Base-by-base conservation (phyloP, 2,888 invertebrate species). In the Pocota personata region DNA sequence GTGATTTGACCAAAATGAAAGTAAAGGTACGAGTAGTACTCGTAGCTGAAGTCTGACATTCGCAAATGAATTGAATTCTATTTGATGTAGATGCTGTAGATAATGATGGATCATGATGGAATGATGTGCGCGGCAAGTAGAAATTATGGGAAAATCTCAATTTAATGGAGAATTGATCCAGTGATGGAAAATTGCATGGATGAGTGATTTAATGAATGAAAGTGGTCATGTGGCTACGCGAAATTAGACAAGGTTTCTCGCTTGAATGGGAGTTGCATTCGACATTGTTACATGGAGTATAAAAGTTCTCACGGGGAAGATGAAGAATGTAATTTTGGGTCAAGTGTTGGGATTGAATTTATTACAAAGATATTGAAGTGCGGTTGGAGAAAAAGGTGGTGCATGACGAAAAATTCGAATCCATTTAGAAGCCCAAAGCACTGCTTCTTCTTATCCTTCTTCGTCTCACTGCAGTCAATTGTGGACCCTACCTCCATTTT, bases 191-290 rank as follows among this genome's bases (percentile, higher is more conserved):
- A 55, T 72, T 73, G 30, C 78, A 82, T 16, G 75, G 46, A 46
- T 35, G 48, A 40, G 3, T 43, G 46, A 16, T 57, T 72, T 30
- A 62, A 48, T 46, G 69, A 75, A 50, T 71, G 75, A 80, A 80
- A 75, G 69, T 80, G 80, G 75, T 80, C 40, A 66, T 73, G 69
- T 52, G 67, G 79, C 62, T 79, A 30, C 60, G 62, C 10, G 19
- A 37, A 55, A 69, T 83, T 84, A 64, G 79, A 75, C 79, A 84
- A 80, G 84, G 84, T 69, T 80, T 71, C 60, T 48, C 40, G 64
- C 73, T 73, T 75, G 58, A 67, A 32, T 80, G 75, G 24, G 24
- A 19, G 30, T 24, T 27, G 8, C n/a, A 24, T 27, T 37, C 48
- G 7, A 80, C 58, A 80, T 73, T 75, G 75, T 75, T 80, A 52